Conservation (phyloP, 2,113 vertebrate genomes). For the Typhlomys cinereus region DNA sequence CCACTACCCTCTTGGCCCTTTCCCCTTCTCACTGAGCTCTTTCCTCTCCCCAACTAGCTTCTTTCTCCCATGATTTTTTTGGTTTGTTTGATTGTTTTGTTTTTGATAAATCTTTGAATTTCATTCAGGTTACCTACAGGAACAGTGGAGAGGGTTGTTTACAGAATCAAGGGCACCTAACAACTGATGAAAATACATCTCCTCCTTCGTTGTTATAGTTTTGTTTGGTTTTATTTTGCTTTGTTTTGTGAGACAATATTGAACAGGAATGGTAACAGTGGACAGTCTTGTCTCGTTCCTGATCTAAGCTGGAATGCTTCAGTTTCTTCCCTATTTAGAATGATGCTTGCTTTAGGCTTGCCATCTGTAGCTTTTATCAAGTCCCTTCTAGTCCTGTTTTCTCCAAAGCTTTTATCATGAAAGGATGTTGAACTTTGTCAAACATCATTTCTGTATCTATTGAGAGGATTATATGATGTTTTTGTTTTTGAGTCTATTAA, state of each 20-base stretch:
- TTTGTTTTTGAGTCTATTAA: too few relatives aligned
- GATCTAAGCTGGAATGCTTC: too few relatives aligned
- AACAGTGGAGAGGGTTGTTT: too few relatives aligned
- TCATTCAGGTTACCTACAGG: not conserved
- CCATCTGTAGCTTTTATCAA: not conserved
- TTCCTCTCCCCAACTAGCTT: not conserved
- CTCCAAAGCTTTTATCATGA: too few relatives aligned
- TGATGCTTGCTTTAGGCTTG: not conserved
- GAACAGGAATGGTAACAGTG: too few relatives aligned
- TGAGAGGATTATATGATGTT: too few relatives aligned
- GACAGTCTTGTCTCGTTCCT: too few relatives aligned
- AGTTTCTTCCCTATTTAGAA: not conserved
- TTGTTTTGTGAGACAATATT: not conserved
- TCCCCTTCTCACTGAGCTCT: too few relatives aligned
- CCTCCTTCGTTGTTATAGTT: not conserved
- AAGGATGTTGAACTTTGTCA: too few relatives aligned
- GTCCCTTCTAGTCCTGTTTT: not conserved
- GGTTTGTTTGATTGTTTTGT: not conserved
- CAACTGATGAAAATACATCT: not conserved
- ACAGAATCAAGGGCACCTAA: too few relatives aligned
- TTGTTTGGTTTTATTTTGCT: too few relatives aligned
- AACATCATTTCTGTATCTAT: too few relatives aligned
- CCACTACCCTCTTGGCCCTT: not conserved
- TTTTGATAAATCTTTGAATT: not conserved
- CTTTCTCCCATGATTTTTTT: not conserved